Evolutionary conservation across 2,888 invertebrate genomes (phyloP), one percentile per base, ranked within the genome.

Genomic region (Neoaliturus tenellus): DNA sequence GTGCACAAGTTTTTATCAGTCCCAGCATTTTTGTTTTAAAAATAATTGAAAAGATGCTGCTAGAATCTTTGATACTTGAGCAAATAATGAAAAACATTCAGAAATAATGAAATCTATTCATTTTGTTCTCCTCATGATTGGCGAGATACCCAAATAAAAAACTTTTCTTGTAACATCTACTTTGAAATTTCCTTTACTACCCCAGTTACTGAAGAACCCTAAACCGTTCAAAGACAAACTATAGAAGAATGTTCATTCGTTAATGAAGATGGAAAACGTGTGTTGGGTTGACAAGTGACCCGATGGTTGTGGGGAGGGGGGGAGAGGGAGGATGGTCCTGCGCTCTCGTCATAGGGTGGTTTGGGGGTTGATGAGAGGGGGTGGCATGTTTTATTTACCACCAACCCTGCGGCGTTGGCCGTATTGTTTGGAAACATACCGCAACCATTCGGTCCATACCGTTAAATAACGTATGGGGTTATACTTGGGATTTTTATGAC

Each of bases 221-320:
- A 67, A 67, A 67, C 67, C 67, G 14, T 67, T 14, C 12, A 41
- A 73, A 73, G 75, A 75, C 33, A 33, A 48, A 75, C 28, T 39
- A 25, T 75, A 28, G 75, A 48, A 41, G 48, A 75, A 75, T 75
- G 48, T 41, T 44, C 44, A 75, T 48, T 44, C 44, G 14, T 31
- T 25, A 75, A 75, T 75, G 51, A 75, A 75, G 75, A 48, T 75
- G 75, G 75, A 75, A 75, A 75, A 48, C 75, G 75, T 75, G 75
- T 48, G n/a, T 48, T n/a, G 33, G 75, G 14, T 41, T 48, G 44
- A 23, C 48, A 75, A 75, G 75, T 25, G 2, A 33, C 6, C 4
- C 23, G 41, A 20, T n/a, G 71, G 23, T 71, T 28, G 1, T n/a
- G 31, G 12, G 25, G 6, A n/a, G n/a, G 67, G 25, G 6, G 31